Conservation (phyloP, 2,113 vertebrate genomes). For the Lagopus muta region DNA sequence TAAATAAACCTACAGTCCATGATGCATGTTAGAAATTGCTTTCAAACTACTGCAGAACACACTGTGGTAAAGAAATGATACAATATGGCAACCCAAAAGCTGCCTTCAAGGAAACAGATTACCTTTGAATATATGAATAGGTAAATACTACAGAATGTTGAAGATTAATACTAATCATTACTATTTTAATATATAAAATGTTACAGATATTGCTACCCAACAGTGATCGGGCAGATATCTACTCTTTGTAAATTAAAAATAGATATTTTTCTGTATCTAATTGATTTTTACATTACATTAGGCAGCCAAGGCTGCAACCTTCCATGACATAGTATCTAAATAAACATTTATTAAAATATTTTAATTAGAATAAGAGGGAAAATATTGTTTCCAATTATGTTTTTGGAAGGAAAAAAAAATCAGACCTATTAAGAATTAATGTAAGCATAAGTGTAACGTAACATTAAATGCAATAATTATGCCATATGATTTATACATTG, state of each 20-base stretch:
- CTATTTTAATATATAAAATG: constrained; percentile 70
- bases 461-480: constrained; percentile 65
- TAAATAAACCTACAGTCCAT: constrained; percentile 63
- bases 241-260: constrained; percentile 73
- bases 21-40: constrained; percentile 72
- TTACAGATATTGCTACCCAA: constrained; percentile 62
- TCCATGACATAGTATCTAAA: constrained; percentile 71
- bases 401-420: constrained; percentile 57
- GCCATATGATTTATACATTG: constrained; percentile 46
- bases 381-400: constrained; percentile 76
- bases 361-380: constrained; percentile 76
- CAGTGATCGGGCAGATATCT: constrained; percentile 66
- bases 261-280: constrained; percentile 78
- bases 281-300: constrained; percentile 78
- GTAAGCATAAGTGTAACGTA: constrained; percentile 67
- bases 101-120: constrained; percentile 62
- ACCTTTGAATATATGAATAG: constrained; percentile 68
- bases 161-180: constrained; percentile 76
- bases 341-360: constrained; percentile 75
- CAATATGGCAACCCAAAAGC: constrained; percentile 58
- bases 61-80: constrained; percentile 48
- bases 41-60: constrained; percentile 65
- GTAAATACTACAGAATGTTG: constrained; percentile 71
- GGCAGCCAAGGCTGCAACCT: constrained; percentile 69
- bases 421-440: constrained; percentile 72